Conservation (phyloP, 2,797 vertebrate genomes). For the Cossypha polioptera region DNA sequence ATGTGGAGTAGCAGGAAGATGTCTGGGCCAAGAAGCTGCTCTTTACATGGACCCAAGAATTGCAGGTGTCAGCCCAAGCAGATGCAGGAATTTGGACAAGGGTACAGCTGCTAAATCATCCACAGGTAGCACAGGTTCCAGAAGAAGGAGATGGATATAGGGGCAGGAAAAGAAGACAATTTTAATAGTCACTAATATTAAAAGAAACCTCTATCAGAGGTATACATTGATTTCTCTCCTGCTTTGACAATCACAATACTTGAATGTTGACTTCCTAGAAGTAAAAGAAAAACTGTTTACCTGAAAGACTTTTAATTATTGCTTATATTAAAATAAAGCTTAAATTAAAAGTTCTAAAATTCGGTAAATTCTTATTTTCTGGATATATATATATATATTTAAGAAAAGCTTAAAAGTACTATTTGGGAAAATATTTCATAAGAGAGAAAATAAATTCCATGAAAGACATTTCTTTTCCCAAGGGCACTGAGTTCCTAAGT, state of each 20-base stretch:
- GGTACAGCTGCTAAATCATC: not conserved
- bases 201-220: not conserved
- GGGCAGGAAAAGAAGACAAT: not conserved
- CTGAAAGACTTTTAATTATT: not conserved
- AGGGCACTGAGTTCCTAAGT: not conserved
- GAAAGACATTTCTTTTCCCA: not conserved
- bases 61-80: not conserved
- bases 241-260: not conserved
- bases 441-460: not conserved
- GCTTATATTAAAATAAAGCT: not conserved
- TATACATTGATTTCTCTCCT: not conserved
- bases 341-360: not conserved
- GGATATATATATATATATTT: not conserved
- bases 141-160: not conserved
- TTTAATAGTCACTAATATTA: not conserved
- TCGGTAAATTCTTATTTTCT: not conserved
- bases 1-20: not conserved
- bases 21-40: not conserved
- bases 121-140: rapidly evolving
- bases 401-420: not conserved
- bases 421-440: not conserved
- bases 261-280: not conserved
- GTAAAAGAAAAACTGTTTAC: not conserved
- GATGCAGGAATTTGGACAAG: not conserved
- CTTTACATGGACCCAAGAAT: not conserved